Conservation (phyloP, 2,888 invertebrate genomes). For the Xestia sexstrigata region DNA sequence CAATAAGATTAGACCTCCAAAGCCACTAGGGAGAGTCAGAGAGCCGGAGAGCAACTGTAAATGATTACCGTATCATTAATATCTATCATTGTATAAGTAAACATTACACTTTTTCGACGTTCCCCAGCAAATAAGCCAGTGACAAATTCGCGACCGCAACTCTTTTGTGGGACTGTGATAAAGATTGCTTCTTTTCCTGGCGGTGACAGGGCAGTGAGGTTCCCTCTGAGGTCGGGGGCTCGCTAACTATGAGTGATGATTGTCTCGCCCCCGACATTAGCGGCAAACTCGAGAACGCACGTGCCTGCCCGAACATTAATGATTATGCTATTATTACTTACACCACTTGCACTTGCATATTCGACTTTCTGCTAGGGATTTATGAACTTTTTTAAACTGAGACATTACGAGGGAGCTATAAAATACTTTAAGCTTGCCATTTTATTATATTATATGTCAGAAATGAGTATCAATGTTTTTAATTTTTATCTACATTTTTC, state of each 20-base stretch:
- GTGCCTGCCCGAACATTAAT: conserved; percentile 80
- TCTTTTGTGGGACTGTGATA: conserved; percentile 87
- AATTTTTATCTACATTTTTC: conserved; percentile 11
- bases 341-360: conserved; percentile 67
- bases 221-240: conserved; percentile 77
- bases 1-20: conserved; percentile 43
- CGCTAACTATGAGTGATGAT: conserved; percentile 88
- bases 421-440: conserved; percentile 18
- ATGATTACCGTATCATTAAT: conserved; percentile 78
- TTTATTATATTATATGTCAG: conserved; percentile 14
- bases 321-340: conserved; percentile 74
- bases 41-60: conserved; percentile 52
- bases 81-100: conserved; percentile 81
- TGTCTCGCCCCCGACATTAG: conserved; percentile 84
- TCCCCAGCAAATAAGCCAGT: conserved; percentile 82
- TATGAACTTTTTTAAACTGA: conserved; percentile 51
- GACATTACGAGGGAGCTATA: conserved; percentile 44
- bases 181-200: conserved; percentile 86
- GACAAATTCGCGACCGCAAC: conserved; percentile 87
- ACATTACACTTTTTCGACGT: conserved; percentile 73
- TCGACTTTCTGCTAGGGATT: conserved; percentile 52
- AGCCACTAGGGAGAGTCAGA: conserved; percentile 38
- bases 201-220: conserved; percentile 78
- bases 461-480: neutral
- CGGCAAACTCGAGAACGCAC: conserved; percentile 74